These are phyloP conservation scores for Brenthis hecate DNA, from an alignment of 2,888 invertebrate species.

Conservation along the genomic window DNA sequence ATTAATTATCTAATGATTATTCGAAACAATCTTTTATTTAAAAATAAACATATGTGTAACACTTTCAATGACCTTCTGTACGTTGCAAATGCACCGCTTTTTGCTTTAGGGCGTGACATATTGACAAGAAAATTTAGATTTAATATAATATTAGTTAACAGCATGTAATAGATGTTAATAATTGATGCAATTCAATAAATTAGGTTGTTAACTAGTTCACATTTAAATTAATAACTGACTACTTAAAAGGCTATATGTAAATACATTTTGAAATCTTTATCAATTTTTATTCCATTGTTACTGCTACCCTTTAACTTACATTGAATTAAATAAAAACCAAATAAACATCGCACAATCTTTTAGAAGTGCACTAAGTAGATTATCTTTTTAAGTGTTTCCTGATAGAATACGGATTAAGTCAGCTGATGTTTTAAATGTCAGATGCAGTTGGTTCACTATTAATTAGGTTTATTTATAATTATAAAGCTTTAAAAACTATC, in stretches of 20 bases:
- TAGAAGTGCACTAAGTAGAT: conserved; percentile 5
- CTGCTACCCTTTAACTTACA: background rate
- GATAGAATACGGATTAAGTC: conserved; percentile 15
- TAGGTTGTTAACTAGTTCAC: conserved; percentile 3
- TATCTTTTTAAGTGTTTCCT: conserved; percentile 25
- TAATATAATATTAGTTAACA: conserved; percentile 27
- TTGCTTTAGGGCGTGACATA: conserved; percentile 25
- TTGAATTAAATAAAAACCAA: conserved; percentile 13
- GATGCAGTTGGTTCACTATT: conserved; percentile 25
- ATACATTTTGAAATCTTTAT: background rate
- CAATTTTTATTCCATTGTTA: background rate
- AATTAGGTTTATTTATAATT: conserved; percentile 3
- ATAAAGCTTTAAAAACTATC: background rate
- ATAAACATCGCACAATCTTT: conserved; percentile 1
- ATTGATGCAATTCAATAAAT: conserved; percentile 12
- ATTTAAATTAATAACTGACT: background rate
- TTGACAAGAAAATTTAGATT: conserved; percentile 33
- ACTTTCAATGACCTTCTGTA: conserved; percentile 6
- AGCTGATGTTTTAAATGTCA: conserved; percentile 36
- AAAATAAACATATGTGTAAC: background rate
- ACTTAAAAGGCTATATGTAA: background rate
- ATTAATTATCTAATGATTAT: background rate
- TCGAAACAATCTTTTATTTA: background rate
- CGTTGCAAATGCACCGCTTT: conserved; percentile 1
- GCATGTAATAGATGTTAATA: conserved; percentile 22